A percentile compares a stretch with the other conserved stretches of the same genome.
Conservation (phyloP, 2,113 vertebrate genomes). For the Dromiciops gliroides region DNA sequence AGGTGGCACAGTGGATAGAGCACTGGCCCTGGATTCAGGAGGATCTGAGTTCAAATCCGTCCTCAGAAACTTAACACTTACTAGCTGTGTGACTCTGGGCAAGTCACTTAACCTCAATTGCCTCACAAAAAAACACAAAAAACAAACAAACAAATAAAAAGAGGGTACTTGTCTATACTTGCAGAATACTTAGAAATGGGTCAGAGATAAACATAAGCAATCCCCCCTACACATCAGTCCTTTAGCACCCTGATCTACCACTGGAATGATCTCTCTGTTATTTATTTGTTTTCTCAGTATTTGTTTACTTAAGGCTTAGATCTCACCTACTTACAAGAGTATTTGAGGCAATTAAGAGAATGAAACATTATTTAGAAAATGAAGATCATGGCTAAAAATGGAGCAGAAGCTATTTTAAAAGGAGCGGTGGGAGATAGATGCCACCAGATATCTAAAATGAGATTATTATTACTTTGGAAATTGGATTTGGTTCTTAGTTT, state of each 20-base stretch:
- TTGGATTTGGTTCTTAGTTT: not conserved
- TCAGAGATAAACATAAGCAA: not conserved
- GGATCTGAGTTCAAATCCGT: no score
- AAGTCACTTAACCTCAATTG: no score
- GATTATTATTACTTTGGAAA: not conserved
- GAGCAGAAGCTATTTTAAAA: not conserved
- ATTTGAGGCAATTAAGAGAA: not conserved
- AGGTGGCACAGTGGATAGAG: no score
- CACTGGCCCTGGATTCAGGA: no score
- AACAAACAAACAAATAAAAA: no score
- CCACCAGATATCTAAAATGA: not conserved
- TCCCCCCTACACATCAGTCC: rapidly evolving
- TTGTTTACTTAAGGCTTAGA: not conserved
- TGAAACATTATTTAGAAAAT: not conserved
- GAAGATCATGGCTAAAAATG: not conserved
- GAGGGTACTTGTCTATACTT: not conserved
- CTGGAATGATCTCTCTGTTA: not conserved
- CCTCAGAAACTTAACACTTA: no score
- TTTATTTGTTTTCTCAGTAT: not conserved
- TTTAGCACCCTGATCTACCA: not conserved
- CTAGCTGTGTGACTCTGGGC: no score
- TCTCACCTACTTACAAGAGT: not conserved
- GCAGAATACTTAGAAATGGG: not conserved
- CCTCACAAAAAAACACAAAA: no score
- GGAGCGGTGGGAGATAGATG: not conserved